Evolutionary conservation across 2,113 vertebrate species (phyloP).

Genomic region (Corythaeola cristata): DNA sequence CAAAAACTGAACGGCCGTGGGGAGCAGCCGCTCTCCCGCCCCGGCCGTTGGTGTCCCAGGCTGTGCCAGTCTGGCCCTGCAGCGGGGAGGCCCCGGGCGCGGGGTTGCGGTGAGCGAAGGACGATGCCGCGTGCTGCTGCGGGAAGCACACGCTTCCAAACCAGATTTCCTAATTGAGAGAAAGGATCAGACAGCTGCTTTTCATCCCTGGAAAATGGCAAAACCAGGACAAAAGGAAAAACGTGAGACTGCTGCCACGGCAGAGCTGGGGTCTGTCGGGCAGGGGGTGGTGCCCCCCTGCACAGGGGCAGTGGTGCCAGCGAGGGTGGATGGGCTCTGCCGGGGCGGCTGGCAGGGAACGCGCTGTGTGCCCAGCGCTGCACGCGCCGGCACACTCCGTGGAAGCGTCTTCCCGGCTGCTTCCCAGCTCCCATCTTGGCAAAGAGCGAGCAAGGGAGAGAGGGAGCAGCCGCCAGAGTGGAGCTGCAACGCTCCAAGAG

Average conservation of each 20-base stretch:
- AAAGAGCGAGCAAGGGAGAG: accelerated
- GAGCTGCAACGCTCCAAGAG: not conserved
- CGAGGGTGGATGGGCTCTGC: not conserved
- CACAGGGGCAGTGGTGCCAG: not conserved
- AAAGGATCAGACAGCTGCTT: not conserved
- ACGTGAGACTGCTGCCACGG: not conserved
- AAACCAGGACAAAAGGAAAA: not conserved
- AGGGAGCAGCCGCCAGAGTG: not conserved
- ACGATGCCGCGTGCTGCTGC: not conserved
- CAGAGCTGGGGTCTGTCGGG: not conserved
- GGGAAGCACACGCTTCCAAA: not conserved
- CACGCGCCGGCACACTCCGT: accelerated
- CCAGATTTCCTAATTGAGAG: not conserved
- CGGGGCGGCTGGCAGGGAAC: not conserved
- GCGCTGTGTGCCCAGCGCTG: not conserved
- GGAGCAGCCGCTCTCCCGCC: not conserved
- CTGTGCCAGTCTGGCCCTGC: not conserved
- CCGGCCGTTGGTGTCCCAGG: not conserved
- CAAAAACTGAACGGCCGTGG: not conserved
- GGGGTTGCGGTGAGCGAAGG: accelerated
- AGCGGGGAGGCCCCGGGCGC: not conserved
- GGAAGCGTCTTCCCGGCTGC: accelerated
- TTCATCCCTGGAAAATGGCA: not conserved
- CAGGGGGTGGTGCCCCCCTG: not conserved
- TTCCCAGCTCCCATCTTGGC: not conserved